Conservation (phyloP, 2,113 vertebrate species). For the Rhipidura dahli region DNA sequence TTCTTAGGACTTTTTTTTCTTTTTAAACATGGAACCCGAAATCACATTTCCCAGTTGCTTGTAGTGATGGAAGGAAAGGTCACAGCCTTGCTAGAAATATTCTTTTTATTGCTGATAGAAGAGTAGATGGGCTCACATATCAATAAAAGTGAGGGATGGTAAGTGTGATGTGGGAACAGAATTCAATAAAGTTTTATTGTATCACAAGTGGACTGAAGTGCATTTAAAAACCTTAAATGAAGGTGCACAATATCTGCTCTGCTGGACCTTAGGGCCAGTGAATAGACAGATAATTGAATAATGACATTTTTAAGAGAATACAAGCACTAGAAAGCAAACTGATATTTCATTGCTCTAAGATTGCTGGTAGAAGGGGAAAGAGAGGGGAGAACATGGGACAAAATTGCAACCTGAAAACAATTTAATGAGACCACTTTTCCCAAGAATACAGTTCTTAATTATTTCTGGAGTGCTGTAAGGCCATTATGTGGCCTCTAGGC, state of each 20-base stretch:
- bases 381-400: neutral
- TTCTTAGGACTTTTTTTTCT: neutral
- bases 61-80: conserved; percentile 32
- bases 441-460: neutral
- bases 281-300: conserved; percentile 63
- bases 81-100: conserved; percentile 19
- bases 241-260: conserved; percentile 19
- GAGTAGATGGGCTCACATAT: conserved; percentile 29
- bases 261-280: conserved; percentile 32
- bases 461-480: conserved; percentile 9
- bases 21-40: neutral
- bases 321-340: conserved; percentile 40
- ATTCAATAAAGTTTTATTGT: conserved; percentile 62
- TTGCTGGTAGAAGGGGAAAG: neutral
- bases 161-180: conserved; percentile 44
- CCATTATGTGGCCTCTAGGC: neutral
- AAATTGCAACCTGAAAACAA: conserved; percentile 20
- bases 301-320: conserved; percentile 51
- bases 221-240: conserved; percentile 61
- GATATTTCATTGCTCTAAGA: neutral
- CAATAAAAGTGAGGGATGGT: conserved; percentile 39
- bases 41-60: neutral
- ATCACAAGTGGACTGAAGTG: conserved; percentile 41
- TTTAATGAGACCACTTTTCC: conserved; percentile 1
- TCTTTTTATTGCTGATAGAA: conserved; percentile 40